Evolutionary conservation across 2,888 invertebrate genomes (phyloP).

Genomic region (Eumacrocentrus americanus): DNA sequence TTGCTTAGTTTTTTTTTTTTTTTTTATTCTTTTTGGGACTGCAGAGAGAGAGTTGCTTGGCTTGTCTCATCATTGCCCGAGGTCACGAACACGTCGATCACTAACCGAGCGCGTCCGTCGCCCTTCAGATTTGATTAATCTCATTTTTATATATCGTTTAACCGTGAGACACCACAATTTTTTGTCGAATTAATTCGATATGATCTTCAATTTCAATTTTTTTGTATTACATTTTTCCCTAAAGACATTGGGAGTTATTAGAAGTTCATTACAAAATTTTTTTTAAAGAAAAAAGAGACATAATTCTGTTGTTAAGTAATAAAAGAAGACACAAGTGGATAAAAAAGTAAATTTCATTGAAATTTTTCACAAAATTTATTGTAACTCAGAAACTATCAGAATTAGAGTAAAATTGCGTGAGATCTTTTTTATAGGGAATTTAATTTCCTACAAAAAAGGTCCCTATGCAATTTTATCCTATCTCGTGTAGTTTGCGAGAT

Average conservation of each 20-base stretch:
- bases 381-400: no score
- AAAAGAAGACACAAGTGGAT: no score
- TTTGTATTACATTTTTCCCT: neutral
- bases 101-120: conserved; percentile 9
- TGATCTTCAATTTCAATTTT: neutral
- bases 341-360: no score
- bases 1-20: neutral
- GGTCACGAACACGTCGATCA: conserved; percentile 33
- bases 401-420: neutral
- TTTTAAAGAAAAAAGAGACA: neutral
- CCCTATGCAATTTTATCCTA: no score
- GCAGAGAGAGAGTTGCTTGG: no score
- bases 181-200: neutral
- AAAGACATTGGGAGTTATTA: neutral
- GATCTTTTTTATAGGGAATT: neutral
- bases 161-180: neutral
- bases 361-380: no score
- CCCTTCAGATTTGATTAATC: conserved; percentile 1
- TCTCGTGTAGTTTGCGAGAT: no score
- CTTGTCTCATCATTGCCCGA: conserved; percentile 31
- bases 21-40: neutral
- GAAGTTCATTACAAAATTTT: neutral
- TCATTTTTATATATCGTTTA: conserved; percentile 1
- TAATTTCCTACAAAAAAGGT: neutral
- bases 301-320: neutral